Conservation (phyloP, 2,888 invertebrate species). For the Protula sp. region DNA sequence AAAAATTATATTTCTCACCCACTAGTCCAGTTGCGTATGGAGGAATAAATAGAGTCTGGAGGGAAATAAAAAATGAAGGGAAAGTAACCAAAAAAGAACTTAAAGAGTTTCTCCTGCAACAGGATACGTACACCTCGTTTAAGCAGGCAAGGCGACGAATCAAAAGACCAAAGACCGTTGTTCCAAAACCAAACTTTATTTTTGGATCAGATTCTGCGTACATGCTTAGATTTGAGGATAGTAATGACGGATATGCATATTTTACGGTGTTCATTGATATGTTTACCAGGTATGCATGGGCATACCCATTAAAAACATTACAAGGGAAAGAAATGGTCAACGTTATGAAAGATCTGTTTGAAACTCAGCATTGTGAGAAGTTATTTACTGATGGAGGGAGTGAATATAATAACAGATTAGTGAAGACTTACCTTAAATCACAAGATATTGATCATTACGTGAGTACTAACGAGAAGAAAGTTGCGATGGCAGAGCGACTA, state of each 20-base stretch:
- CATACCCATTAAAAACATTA: conserved; percentile 2
- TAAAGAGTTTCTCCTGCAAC: neutral
- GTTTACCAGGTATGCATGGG: conserved; percentile 5
- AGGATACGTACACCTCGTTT: neutral
- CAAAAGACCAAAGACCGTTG: neutral
- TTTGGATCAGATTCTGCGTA: neutral
- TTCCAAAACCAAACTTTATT: neutral
- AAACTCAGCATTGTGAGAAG: neutral
- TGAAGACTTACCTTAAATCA: neutral
- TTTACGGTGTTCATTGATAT: too few relatives aligned
- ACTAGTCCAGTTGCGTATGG: neutral
- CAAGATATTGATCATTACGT: neutral
- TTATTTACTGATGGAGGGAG: neutral
- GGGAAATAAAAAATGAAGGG: neutral
- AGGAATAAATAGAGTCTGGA: neutral
- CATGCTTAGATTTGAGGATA: too few relatives aligned
- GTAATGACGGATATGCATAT: too few relatives aligned
- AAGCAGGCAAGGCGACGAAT: neutral
- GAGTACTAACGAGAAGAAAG: neutral
- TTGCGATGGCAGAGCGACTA: neutral
- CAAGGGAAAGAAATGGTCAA: neutral
- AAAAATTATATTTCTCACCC: neutral
- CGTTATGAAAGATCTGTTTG: neutral
- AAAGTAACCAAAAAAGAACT: neutral
- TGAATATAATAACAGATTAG: neutral